Percentiles rank a stretch among this genome's conserved stretches.
phyloP scores from a whole-genome alignment of 2,888 invertebrate genomes.

The Oscheius sp. region DNA sequence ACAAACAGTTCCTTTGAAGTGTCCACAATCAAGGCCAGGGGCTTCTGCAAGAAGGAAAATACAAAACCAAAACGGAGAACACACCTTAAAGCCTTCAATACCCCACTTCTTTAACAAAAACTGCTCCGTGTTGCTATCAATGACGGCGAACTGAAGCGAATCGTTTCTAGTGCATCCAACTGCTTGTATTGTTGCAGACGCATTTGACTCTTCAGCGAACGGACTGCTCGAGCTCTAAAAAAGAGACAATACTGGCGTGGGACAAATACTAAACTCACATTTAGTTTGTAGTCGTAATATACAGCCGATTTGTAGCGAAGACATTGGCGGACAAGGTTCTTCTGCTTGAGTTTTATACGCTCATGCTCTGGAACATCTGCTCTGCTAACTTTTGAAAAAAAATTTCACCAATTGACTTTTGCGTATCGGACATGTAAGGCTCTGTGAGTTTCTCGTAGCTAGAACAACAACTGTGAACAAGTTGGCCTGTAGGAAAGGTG shows the following conservation, averaged over 20 bases:
- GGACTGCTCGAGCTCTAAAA: not conserved
- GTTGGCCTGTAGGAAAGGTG: slow-evolving; percentile 6
- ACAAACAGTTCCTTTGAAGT: slow-evolving; percentile 23
- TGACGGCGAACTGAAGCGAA: slow-evolving; percentile 28
- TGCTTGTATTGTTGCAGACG: slow-evolving; percentile 8
- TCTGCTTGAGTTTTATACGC: not conserved
- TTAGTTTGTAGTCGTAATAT: slow-evolving; percentile 11
- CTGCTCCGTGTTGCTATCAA: slow-evolving; percentile 1
- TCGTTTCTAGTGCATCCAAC: slow-evolving; percentile 27
- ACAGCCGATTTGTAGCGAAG: slow-evolving; percentile 24
- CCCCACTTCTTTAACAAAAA: slow-evolving; percentile 33
- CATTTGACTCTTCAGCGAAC: not conserved
- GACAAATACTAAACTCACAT: not conserved
- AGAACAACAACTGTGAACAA: slow-evolving; percentile 23
- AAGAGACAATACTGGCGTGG: too few relatives aligned
- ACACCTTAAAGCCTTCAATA: slow-evolving; percentile 1
- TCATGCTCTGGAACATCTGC: not conserved
- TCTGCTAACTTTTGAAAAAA: not conserved
- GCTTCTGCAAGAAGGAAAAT: slow-evolving; percentile 4
- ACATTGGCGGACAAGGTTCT: not conserved
- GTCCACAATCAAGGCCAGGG: slow-evolving; percentile 2
- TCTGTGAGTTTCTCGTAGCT: slow-evolving; percentile 16
- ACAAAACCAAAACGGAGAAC: not conserved
- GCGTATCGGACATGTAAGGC: not conserved
- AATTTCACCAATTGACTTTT: not conserved